Conservation (phyloP, 2,113 vertebrate species). For the Motacilla tschutschensis region DNA sequence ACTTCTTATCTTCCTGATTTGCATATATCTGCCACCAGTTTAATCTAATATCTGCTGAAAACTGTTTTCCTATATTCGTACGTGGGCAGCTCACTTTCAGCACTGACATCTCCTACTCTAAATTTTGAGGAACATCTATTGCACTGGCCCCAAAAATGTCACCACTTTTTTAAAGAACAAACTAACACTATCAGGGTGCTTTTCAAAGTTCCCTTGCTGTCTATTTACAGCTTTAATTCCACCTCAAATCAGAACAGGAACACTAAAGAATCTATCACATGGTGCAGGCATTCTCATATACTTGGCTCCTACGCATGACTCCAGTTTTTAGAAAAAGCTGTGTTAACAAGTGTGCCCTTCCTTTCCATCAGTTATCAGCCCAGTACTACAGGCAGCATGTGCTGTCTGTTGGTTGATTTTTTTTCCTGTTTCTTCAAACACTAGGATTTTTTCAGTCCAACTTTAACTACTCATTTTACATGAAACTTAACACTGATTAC, state of each 20-base stretch:
- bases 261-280: not conserved
- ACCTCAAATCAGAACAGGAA: not conserved
- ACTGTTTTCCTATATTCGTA: not conserved
- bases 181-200: not conserved
- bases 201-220: not conserved
- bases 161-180: not conserved
- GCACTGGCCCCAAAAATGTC: not conserved
- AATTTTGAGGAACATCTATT: not conserved
- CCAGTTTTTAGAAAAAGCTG: not conserved
- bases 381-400: not conserved
- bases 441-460: not conserved
- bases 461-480: not conserved
- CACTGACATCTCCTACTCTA: not conserved
- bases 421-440: not conserved
- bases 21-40: not conserved
- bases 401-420: not conserved
- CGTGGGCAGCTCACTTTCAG: not conserved
- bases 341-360: not conserved
- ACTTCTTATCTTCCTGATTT: not conserved
- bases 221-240: not conserved
- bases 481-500: not conserved
- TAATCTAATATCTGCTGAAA: not conserved
- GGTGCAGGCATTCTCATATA: not conserved
- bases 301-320: rapidly evolving
- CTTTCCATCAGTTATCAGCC: not conserved